Evolutionary conservation across 2,113 vertebrate species (phyloP).

Genomic region (Panthera leo): DNA sequence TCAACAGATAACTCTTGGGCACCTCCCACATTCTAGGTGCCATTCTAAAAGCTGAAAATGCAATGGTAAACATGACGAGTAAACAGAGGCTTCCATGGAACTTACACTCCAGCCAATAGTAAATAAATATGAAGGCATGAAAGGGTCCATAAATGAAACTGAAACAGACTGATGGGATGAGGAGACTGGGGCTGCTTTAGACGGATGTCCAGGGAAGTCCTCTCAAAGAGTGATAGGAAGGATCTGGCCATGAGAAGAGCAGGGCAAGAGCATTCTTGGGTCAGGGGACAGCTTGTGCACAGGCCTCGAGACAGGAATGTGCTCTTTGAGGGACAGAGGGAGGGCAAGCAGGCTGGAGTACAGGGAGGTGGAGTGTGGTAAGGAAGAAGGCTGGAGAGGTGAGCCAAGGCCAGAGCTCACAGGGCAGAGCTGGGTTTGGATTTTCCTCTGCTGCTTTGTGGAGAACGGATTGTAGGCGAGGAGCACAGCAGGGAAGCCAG

Average conservation of each 20-base stretch:
- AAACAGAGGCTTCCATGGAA: not conserved
- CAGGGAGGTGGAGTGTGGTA: accelerated
- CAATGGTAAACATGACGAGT: not conserved
- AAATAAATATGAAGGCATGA: conserved; percentile 17
- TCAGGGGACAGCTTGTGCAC: not conserved
- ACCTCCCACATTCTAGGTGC: not conserved
- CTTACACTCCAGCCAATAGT: not conserved
- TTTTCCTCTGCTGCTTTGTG: not conserved
- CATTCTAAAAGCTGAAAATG: not conserved
- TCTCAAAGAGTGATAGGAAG: not conserved
- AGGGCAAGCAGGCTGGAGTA: not conserved
- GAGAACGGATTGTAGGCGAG: not conserved
- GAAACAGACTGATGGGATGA: not conserved
- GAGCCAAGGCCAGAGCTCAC: not conserved
- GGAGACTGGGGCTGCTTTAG: not conserved
- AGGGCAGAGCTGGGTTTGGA: not conserved
- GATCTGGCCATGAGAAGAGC: not conserved
- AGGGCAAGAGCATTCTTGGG: not conserved
- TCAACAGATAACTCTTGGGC: not conserved
- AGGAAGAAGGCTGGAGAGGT: not conserved
- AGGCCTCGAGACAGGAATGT: not conserved
- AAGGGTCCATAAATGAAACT: not conserved
- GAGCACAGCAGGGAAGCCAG: not conserved
- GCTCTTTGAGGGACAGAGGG: not conserved
- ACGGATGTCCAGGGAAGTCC: not conserved